Percentiles rank a stretch among this genome's conserved stretches.
These are phyloP conservation scores for Chascanopsetta lugubris DNA, from an alignment of 2,113 vertebrate species.

Conservation along the genomic window DNA sequence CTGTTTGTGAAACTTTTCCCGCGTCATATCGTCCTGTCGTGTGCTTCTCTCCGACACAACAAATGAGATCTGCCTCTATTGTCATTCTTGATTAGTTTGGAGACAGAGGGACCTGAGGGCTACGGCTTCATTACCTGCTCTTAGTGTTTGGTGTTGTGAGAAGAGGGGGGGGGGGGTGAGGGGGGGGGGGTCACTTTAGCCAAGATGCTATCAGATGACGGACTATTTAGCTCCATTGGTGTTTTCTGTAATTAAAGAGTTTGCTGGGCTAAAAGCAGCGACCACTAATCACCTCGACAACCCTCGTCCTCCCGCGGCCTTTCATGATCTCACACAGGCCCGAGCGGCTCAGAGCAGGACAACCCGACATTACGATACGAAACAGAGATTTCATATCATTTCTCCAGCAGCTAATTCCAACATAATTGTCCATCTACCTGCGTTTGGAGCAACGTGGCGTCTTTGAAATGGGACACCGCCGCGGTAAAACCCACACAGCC, in stretches of 20 bases:
- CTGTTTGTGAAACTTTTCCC: background rate
- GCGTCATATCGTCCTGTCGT: constrained; percentile 5
- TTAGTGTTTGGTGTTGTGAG: constrained; percentile 45
- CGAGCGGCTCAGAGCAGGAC: background rate
- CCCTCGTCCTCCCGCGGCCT: constrained; percentile 48
- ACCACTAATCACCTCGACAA: constrained; percentile 68
- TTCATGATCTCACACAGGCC: constrained; percentile 42
- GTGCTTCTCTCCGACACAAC: constrained; percentile 36
- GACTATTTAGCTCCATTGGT: constrained; percentile 70
- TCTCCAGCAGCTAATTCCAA: constrained; percentile 35
- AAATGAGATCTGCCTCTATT: constrained; percentile 47
- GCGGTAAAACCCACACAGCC: constrained; percentile 32
- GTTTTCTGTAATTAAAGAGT: constrained; percentile 78
- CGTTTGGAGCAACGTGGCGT: constrained; percentile 26
- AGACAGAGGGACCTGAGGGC: constrained; percentile 51
- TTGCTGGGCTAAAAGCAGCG: constrained; percentile 60
- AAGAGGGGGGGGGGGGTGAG: background rate
- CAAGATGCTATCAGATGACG: constrained; percentile 78
- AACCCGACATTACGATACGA: constrained; percentile 7
- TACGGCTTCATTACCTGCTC: constrained; percentile 30
- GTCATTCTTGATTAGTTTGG: constrained; percentile 59
- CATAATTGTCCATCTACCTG: constrained; percentile 31
- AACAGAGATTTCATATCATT: constrained; percentile 8
- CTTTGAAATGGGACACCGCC: constrained; percentile 67
- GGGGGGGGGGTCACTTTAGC: constrained; percentile 28